Base-by-base conservation (phyloP, 2,888 invertebrate genomes). In the Hydrotaea cyrtoneurina region DNA sequence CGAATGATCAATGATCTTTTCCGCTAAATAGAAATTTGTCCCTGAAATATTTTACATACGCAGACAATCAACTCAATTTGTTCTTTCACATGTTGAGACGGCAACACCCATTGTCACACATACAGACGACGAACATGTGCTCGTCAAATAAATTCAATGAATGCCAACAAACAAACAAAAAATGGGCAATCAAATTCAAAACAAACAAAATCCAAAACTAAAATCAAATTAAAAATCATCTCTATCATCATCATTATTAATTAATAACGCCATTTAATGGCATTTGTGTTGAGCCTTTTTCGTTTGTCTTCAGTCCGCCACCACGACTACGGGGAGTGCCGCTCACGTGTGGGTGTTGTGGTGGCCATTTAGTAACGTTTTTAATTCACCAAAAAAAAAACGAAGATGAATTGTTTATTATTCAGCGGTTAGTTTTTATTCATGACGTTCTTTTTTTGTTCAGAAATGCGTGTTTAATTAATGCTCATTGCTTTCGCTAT, bases 251-350 rank as follows among this genome's bases (percentile, higher is more conserved):
- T 36, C 36, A 39, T 66, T 43, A 66, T 66, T 66, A 66, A 66
- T 66, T 66, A 66, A 66, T 66, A 66, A 66, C 39, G 36, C 19
- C 43, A 39, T 17, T 64, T 17, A 36, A 64, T 64, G 64, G 36
- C 64, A 64, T 62, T 62, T 62, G 31, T 31, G 31, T 31, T 23
- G 26, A 59, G 59, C 59, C 59, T 59, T 62, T 36, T 62, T 62
- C 2, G 57, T 31, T 31, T 55, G 4, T 21, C 15, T 59, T 23
- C 23, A 57, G 2, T 23, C 19, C 7, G 17, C n/a, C 15, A 21
- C 57, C 36, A 36, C 23, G 57, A 19, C n/a, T 57, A 21, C 13
- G 39, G 39, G 4, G 39, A 8, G 11, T 4, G 7, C 13, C 39
- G 1, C 39, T 39, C 11, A 10, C 39, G 62, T 7, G 31, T 31